A percentile compares a stretch with the other conserved stretches of the same genome.
These are phyloP conservation scores for Mungos mungo DNA, from an alignment of 2,113 vertebrate species.

Conservation along the genomic window DNA sequence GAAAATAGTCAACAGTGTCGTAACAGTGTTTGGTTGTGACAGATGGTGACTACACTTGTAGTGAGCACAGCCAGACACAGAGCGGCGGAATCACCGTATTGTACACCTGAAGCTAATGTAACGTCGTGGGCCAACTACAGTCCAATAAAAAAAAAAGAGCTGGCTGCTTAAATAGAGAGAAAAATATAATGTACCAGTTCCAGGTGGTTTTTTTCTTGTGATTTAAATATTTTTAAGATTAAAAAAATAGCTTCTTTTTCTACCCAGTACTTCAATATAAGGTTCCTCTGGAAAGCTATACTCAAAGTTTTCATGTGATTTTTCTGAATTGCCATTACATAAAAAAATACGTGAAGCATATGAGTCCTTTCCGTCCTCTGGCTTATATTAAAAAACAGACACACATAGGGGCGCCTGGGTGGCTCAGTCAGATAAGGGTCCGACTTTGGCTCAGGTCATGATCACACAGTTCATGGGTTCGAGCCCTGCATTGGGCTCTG, in stretches of 20 bases:
- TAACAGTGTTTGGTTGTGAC: not conserved
- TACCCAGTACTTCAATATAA: not conserved
- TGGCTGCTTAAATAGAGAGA: not conserved
- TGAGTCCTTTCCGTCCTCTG: slow-evolving; percentile 49
- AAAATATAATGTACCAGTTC: not conserved
- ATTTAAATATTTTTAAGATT: not conserved
- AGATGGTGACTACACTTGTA: not conserved
- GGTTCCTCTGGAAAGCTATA: not conserved
- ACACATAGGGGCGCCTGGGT: no score
- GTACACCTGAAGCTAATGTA: not conserved
- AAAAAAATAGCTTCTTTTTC: not conserved
- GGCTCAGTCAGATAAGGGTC: no score
- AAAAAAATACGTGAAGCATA: not conserved
- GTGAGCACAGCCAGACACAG: not conserved
- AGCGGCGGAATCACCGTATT: not conserved
- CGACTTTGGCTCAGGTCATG: no score
- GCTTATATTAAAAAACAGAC: slow-evolving; percentile 37
- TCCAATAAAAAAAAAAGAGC: not conserved
- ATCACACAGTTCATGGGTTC: no score
- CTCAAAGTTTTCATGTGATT: slow-evolving; percentile 32
- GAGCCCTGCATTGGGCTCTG: no score
- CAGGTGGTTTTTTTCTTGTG: not conserved
- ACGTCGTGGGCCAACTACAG: not conserved
- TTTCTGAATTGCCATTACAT: slow-evolving; percentile 15
- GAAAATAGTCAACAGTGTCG: not conserved